Base-by-base conservation (phyloP, 2,888 invertebrate species). In the Drosophila mercatorum region DNA sequence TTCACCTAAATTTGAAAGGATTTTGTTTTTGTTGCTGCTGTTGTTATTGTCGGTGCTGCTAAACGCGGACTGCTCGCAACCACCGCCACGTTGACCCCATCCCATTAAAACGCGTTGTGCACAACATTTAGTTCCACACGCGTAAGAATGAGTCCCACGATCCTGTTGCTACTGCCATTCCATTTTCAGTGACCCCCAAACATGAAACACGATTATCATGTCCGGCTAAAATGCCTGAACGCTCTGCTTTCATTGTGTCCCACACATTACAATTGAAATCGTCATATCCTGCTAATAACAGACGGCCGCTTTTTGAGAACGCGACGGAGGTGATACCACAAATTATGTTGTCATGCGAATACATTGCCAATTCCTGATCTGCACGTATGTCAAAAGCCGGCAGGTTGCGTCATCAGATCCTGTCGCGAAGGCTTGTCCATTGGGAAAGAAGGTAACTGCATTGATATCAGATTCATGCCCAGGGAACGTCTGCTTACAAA, bases 211-310 rank as follows among this genome's bases (percentile, higher is more conserved):
- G 96, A 95, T 99, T 99, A 95, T 99, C 99, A 94, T 99, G 99
- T 62, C 99, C 99, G 92, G 99, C 99, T 86, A 99, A 94, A 90
- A 99, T 99, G 92, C 99, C 93, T 34, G 92, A 92, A 94, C 99
- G 96, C 93, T 99, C 99, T 93, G 99, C 98, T 95, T 99, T 98
- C 97, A 99, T 98, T 81, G 99, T 98, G 94, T 99, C 99, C 99
- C 99, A 99, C 44, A 99, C 99, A 94, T 99, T 99, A 94, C 99
- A 99, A 94, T 99, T 99, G 95, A 99, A 99, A 94, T 99, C 99
- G 93, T 99, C 99, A 94, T 99, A 99, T 77, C 99, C 99, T 92
- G 99, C 99, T 81, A 99, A 95, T 93, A 99, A 95, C 92, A 99
- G 96, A 78, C 99, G 96, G 89, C 99, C 99, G 90, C 97, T 97